phyloP scores from a whole-genome alignment of 2,888 invertebrate species.

The Eupithecia vulgata region DNA sequence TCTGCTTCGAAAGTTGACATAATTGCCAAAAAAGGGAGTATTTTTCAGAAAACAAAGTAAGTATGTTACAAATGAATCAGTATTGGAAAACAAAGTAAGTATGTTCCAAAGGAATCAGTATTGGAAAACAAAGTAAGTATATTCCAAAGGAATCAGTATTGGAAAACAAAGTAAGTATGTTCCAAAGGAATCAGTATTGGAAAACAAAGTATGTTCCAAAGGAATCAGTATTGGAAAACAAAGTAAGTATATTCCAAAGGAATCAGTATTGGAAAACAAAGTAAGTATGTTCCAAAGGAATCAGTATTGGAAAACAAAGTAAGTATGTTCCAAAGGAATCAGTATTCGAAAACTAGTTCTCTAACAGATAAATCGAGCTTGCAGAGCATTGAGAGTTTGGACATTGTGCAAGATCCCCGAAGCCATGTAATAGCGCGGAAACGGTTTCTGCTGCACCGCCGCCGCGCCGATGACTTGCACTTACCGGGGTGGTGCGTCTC shows the following conservation, averaged over 20 bases:
- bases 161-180: background rate
- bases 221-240: background rate
- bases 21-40: background rate
- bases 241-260: too few relatives aligned
- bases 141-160: background rate
- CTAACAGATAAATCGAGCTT: background rate
- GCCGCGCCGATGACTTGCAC: slow-evolving; percentile 69
- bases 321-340: background rate
- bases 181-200: background rate
- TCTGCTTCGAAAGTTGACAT: background rate
- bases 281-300: too few relatives aligned
- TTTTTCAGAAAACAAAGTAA: background rate
- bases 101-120: background rate
- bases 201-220: background rate
- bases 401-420: slow-evolving; percentile 19
- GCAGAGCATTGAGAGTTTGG: background rate
- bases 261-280: too few relatives aligned
- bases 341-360: background rate
- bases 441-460: slow-evolving; percentile 63
- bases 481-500: slow-evolving; percentile 50
- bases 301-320: too few relatives aligned
- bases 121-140: background rate
- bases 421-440: slow-evolving; percentile 57
- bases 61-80: background rate
- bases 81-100: background rate